A percentile compares a stretch with the other conserved stretches of the same genome.
Evolutionary conservation across 1,140 invertebrate genomes (phyloP).

Genomic region (Aphelenchoides besseyi): DNA sequence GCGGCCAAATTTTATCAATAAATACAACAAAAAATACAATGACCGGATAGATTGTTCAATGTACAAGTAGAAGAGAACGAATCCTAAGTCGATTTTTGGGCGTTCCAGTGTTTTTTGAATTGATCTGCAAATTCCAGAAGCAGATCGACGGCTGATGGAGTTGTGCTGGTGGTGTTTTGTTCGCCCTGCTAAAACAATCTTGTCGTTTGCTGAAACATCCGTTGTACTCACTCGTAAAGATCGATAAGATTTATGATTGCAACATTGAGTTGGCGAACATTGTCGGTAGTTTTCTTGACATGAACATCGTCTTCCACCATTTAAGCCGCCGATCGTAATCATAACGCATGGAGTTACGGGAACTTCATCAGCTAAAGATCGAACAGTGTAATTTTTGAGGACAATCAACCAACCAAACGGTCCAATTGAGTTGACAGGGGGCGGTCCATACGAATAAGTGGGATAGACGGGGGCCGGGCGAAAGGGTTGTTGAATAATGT

Average conservation of each 20-base stretch:
- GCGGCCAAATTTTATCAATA: background rate
- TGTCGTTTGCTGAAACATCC: background rate
- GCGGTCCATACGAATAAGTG: background rate
- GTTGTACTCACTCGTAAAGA: conserved; percentile 10
- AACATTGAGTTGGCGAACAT: conserved; percentile 20
- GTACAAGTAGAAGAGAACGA: background rate
- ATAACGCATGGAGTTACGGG: conserved; percentile 13
- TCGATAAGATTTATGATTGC: conserved; percentile 15
- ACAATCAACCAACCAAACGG: background rate
- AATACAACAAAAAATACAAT: background rate
- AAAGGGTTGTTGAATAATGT: background rate
- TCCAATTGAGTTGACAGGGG: too few relatives aligned
- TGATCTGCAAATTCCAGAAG: conserved; percentile 15
- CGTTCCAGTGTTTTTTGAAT: conserved; percentile 14
- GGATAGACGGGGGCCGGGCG: conserved; percentile 9
- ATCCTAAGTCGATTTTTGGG: background rate
- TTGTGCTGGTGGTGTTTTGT: background rate
- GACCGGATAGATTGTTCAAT: background rate
- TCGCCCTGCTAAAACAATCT: background rate
- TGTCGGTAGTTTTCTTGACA: conserved; percentile 17
- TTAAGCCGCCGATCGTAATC: background rate
- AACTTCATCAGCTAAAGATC: background rate
- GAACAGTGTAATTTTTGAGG: background rate
- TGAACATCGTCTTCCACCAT: background rate
- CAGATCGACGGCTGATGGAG: conserved; percentile 16